Base-by-base conservation (phyloP, 2,888 invertebrate species). In the Aphidius colemani region DNA sequence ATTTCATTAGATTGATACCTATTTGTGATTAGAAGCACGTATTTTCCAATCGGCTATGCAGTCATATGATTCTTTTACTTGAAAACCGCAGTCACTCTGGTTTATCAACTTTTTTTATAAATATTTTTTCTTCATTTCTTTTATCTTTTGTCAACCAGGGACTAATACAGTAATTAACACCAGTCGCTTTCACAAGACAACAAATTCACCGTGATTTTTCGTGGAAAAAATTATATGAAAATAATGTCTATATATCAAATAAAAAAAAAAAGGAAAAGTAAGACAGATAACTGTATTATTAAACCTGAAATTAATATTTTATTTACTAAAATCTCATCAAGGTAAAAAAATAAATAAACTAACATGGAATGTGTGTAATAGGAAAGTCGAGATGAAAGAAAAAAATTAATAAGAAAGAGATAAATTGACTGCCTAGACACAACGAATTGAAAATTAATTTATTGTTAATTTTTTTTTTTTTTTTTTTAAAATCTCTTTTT, bases 1-100 rank as follows among this genome's bases (percentile, higher is more conserved):
- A 10, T 13, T 18, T 53, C 39, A 57, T 43, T 65, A 57, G 49
- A 63, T 48, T 45, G 46, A 49, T 11, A 49, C 4, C 7, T 10
- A n/a, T 49, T 7, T 11, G 49, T 11, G 67, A 69, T 70, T 71
- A 69, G 69, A 61, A 64, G 63, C 64, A 66, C 66, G 67, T 67
- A 65, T 45, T 40, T 40, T n/a, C 18, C n/a, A 59, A 9, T 46
- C 64, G 51, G 7, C 39, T 39, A 40, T 55, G 39, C 11, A 55
- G 30, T 3, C 10, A 9, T 46, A 59, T 10, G 43, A 11, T 11
- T 40, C 41, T 41, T 53, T 43, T 53, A 53, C 53, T 10, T 40
- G 4, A 53, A n/a, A 8, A 58, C 40, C 50, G 11, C n/a, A 44
- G 58, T 30, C 5, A 30, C 53, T 53, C 59, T 48, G 53, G 59